Percentiles rank a stretch among this genome's conserved stretches.
Conservation (phyloP, 1,140 invertebrate genomes). For the Drosophila simulans region DNA sequence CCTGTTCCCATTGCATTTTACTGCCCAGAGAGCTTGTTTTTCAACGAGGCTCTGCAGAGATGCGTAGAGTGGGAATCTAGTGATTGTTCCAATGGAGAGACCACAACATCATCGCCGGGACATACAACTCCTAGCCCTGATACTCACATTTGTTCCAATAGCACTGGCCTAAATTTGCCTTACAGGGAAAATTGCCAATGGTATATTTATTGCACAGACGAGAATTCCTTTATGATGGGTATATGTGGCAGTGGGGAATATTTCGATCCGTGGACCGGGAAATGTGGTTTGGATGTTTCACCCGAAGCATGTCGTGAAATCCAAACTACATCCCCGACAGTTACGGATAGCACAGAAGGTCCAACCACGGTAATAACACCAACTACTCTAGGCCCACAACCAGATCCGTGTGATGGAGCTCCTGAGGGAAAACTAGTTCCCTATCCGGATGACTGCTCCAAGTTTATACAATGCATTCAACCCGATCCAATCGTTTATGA, state of each 20-base stretch:
- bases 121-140: conserved; percentile 23
- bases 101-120: conserved; percentile 23
- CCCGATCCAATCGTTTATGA: conserved; percentile 36
- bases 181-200: conserved; percentile 57
- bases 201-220: conserved; percentile 49
- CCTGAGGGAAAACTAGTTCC: conserved; percentile 49
- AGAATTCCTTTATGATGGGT: conserved; percentile 63
- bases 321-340: conserved; percentile 3
- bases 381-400: not conserved
- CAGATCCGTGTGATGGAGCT: conserved; percentile 44
- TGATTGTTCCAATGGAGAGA: conserved; percentile 32
- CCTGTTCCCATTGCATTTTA: conserved; percentile 71
- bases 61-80: conserved; percentile 54
- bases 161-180: conserved; percentile 20
- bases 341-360: not conserved
- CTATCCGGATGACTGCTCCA: conserved; percentile 67
- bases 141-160: conserved; percentile 30
- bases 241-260: conserved; percentile 47
- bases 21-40: conserved; percentile 51
- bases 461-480: conserved; percentile 49
- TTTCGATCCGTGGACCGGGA: conserved; percentile 52
- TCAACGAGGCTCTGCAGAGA: conserved; percentile 43
- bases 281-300: conserved; percentile 42
- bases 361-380: conserved; percentile 5
- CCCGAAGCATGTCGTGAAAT: conserved; percentile 50